Percentiles rank a stretch among this genome's conserved stretches.
Evolutionary conservation across 2,888 invertebrate genomes (phyloP).

Genomic region (Argyra leucocephala): DNA sequence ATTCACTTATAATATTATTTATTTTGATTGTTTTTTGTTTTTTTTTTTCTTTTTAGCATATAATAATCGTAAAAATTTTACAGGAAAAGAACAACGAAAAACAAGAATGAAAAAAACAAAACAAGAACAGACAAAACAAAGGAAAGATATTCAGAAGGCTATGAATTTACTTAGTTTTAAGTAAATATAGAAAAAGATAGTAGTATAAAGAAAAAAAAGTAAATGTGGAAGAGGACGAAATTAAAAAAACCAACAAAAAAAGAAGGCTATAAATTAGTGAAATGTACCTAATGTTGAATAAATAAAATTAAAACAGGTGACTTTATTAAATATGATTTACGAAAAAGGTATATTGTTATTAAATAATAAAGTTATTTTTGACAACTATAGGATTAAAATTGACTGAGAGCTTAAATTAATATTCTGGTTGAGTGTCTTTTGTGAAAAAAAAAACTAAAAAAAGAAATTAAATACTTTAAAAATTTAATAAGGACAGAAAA

Average conservation of each 20-base stretch:
- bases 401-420: too few relatives aligned
- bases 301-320: neutral
- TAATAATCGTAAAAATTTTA: neutral
- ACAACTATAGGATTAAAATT: too few relatives aligned
- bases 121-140: too few relatives aligned
- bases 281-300: neutral
- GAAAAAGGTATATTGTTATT: neutral
- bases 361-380: too few relatives aligned
- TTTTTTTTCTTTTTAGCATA: slow-evolving; percentile 3
- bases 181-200: too few relatives aligned
- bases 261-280: neutral
- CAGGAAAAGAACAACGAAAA: neutral
- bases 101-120: too few relatives aligned
- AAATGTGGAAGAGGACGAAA: neutral
- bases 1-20: neutral
- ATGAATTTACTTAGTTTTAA: neutral
- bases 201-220: neutral
- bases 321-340: neutral
- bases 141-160: neutral
- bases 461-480: too few relatives aligned
- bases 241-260: neutral
- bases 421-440: too few relatives aligned
- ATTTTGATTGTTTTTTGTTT: neutral
- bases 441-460: too few relatives aligned
- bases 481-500: too few relatives aligned